Base-by-base conservation (phyloP, 2,113 vertebrate species). In the Corythaixoides concolor region DNA sequence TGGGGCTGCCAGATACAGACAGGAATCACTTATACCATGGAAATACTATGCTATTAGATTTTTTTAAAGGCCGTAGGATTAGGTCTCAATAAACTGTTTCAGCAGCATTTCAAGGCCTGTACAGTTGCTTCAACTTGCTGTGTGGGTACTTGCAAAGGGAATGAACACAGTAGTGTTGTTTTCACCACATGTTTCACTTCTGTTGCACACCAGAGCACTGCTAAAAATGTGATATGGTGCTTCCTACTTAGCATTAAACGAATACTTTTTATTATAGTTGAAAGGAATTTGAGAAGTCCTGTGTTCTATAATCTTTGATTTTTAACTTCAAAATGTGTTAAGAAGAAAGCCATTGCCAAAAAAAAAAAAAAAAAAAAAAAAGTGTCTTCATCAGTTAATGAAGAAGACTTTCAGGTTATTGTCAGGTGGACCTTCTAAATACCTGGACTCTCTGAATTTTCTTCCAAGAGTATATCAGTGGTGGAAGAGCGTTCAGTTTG, bases 1-100 rank as follows among this genome's bases (percentile, higher is more conserved):
- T 5, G 49, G 76, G 75, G 85, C 50, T 93, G 90, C 90, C 39
- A 55, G 86, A 67, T 26, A 72, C 63, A 37, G 49, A 37, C 92
- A 68, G 50, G 83, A 73, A 74, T 74, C 56, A 15, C 58, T 84
- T 69, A 43, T 53, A n/a, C 67, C 81, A 9, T 27, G 12, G 33
- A 49, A 93, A 70, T 55, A 59, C 91, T 32, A 3, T 9, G 35
- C 76, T 27, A 4, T 49, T 53, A 47, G 52, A 24, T 41, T 68
- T 58, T 64, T 39, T 75, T 58, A 50, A 66, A 60, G 64, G 66
- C 69, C 75, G 33, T 10, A 45, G 78, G 76, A 81, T 95, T 88
- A 70, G 91, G 55, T 70, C 93, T 68, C 93, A 76, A 87, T 76
- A 82, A 96, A 74, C 32, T 27, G 30, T 88, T 92, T 94, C 50